phyloP scores from a whole-genome alignment of 2,113 vertebrate genomes.

The Eclectus roratus region DNA sequence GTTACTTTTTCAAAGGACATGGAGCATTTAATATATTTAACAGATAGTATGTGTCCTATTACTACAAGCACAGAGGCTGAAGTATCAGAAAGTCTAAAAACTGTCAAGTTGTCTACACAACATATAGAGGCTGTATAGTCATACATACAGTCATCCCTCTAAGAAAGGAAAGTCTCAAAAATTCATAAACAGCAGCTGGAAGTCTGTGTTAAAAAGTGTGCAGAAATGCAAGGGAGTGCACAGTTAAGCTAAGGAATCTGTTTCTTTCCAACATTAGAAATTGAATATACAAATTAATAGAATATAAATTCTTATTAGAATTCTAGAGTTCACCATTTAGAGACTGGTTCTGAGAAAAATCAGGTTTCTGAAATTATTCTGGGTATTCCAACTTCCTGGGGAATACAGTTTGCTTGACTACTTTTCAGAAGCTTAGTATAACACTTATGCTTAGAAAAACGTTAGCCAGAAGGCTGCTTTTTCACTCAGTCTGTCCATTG shows the following conservation, averaged over 20 bases:
- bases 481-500: background rate
- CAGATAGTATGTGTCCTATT: background rate
- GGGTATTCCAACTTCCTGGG: background rate
- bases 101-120: background rate
- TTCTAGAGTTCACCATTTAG: background rate
- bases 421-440: background rate
- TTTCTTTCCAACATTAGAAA: background rate
- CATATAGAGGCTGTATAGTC: background rate
- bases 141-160: background rate
- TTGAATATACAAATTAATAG: background rate
- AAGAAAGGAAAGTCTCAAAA: background rate
- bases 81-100: background rate
- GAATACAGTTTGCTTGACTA: background rate
- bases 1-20: background rate
- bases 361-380: background rate
- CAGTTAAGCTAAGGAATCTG: background rate
- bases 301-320: background rate
- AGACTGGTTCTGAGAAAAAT: background rate
- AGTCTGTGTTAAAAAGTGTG: background rate
- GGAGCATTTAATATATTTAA: background rate
- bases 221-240: background rate
- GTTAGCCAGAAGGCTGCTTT: background rate
- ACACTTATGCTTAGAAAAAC: background rate
- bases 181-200: background rate
- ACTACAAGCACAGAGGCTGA: background rate